Evolutionary conservation across 2,888 invertebrate genomes (phyloP), one percentile per base, ranked within the genome.

Genomic region (Antheraea yamamai): DNA sequence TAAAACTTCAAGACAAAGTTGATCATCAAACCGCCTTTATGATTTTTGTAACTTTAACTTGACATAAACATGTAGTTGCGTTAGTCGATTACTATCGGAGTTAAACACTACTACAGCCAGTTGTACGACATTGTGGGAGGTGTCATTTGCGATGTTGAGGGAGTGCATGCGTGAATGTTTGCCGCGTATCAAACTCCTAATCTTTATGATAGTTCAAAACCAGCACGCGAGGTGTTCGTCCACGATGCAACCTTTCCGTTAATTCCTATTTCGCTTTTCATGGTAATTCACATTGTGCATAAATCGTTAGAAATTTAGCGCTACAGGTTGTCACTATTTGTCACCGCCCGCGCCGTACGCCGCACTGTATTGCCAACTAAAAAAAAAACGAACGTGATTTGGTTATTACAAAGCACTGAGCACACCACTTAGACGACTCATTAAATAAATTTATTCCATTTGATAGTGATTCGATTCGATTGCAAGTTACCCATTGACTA

Each of bases 361-460:
- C 10, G 26, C 14, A 30, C 26, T 66, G 23, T 66, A 66, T 12
- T 47, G 47, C 47, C 47, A 47, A 47, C 47, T 47, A 47, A 47
- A 47, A 47, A 64, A 91, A 91, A 92, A 91, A 89, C 88, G 89
- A 92, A 91, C 92, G 91, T 92, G 93, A 90, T 93, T 90, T 84
- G 87, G 86, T 88, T 91, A 91, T 92, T 89, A 92, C 88, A 91
- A 88, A 85, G 87, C 87, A 87, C 87, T 90, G 88, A 89, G 87
- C 84, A 86, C 84, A 87, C 85, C 90, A 90, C 88, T 92, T 91
- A 90, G 87, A 89, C 81, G 89, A 85, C 85, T 91, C 92, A 92
- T 93, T 93, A 92, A 88, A 88, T 88, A 85, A 89, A 92, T 92
- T 90, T 89, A 91, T 89, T 87, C 88, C 84, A 88, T 88, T 91